Base-by-base conservation (phyloP, 2,797 vertebrate species). In the Cuculus canorus region DNA sequence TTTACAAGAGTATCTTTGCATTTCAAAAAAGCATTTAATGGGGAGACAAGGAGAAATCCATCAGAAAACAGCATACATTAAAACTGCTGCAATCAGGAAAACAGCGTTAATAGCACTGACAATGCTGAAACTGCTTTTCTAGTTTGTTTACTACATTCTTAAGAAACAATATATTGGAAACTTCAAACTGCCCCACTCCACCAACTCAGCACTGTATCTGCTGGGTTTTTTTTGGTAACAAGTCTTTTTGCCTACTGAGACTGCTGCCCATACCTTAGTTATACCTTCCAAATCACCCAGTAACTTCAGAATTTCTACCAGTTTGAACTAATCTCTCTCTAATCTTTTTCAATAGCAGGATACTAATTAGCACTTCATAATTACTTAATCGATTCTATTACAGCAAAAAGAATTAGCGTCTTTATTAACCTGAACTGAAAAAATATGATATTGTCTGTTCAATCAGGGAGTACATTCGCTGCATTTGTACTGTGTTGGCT, bases 331-430 rank as follows among this genome's bases (percentile, higher is more conserved):
- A 66, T 83, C 82, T 86, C 69, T 27, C 28, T 82, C 5, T 33
- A 80, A 50, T 84, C n/a, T 65, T 93, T 94, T 90, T 86, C 80
- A 94, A 72, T 81, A 88, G 81, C 66, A 96, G 48, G 76, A 90
- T 92, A 96, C 61, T 93, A 95, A 97, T 97, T 96, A 96, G 76
- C 48, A 95, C 50, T 94, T 93, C 82, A 93, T 88, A 95, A 97
- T 86, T 94, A 95, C 96, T 86, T 94, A 92, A 94, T 69, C 64
- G 28, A 80, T 47, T 85, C 33, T 73, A 61, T 60, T 80, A 65
- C 19, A 86, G 35, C 59, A 85, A 95, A 94, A 91, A 68, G 14
- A 95, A 89, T 90, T 66, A 33, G 66, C 19, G 88, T 94, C 86
- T 95, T 88, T 84, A 95, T 95, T 95, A 96, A 93, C 54, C 76